Conservation (phyloP, 2,113 vertebrate genomes). For the Rissa tridactyla region DNA sequence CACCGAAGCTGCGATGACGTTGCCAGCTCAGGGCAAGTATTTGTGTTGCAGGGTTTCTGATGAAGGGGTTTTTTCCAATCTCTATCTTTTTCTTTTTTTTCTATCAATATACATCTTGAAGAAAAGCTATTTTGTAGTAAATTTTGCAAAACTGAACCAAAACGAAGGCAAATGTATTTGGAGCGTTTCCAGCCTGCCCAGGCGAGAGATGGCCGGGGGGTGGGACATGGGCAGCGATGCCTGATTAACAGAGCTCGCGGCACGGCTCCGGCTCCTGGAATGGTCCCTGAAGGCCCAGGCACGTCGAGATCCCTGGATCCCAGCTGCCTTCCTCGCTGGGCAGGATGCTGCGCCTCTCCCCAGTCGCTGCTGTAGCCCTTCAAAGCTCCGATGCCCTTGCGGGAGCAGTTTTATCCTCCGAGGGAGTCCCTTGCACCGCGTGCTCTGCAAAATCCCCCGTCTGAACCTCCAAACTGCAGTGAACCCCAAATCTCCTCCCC, state of each 20-base stretch:
- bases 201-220: background rate
- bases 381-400: background rate
- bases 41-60: background rate
- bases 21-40: background rate
- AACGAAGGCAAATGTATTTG: background rate
- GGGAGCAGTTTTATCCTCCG: background rate
- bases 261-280: background rate
- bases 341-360: background rate
- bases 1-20: background rate
- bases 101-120: background rate
- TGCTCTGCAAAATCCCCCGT: background rate
- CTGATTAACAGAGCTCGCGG: background rate
- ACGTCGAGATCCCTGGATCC: background rate
- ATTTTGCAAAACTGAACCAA: background rate
- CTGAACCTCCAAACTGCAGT: too few relatives aligned
- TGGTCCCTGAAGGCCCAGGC: background rate
- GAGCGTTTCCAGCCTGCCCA: background rate
- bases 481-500: background rate
- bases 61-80: background rate
- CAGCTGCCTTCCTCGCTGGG: background rate
- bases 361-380: background rate
- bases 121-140: background rate
- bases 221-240: background rate
- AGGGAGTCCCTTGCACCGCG: background rate
- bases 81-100: background rate